Evolutionary conservation across 1,140 invertebrate species (phyloP), one percentile per base, ranked within the genome.

Genomic region (Liolophura sinensis): DNA sequence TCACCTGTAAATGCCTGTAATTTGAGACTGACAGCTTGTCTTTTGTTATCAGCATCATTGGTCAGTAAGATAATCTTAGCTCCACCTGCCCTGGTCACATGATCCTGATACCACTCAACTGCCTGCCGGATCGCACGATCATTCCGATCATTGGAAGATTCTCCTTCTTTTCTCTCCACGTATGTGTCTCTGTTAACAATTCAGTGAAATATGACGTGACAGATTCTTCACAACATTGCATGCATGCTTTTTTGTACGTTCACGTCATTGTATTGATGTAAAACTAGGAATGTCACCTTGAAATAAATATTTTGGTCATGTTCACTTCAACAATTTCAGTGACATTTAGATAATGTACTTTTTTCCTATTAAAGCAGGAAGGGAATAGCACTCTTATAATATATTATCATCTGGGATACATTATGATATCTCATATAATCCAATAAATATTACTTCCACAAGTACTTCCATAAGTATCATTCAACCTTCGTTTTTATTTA

Each of bases 71-170:
- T 85, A 60, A 93, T 88, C 73, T 89, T 86, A 18, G 84, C 71
- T 0, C 80, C 74, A 22, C 83, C 76, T 47, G 83, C 83, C 31
- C 76, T 55, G 27, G 63, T 60, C 18, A 67, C 47, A 78, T 90
- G 89, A 24, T 86, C 78, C 57, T 89, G 87, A 81, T 97, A 97
- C 95, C 95, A 98, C 40, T 87, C 85, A 47, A 89, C 88, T 47
- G 93, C 91, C 69, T 87, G 82, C 58, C 95, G 86, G 71, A 98
- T 96, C 20, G 94, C 93, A 79, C 94, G 86, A 80, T 97, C 94
- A 89, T 97, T 98, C 75, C 94, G 89, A 80, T 97, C 94, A 86
- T 98, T 97, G 54, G 88, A 84, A 47, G 89, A 89, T 85, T 98
- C 96, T 40, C 90, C 90, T 46, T 90, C 89, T 60, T 91, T 84